Percentiles rank a stretch among this genome's conserved stretches.
Conservation (phyloP, 2,888 invertebrate genomes). For the Mesoligia furuncula region DNA sequence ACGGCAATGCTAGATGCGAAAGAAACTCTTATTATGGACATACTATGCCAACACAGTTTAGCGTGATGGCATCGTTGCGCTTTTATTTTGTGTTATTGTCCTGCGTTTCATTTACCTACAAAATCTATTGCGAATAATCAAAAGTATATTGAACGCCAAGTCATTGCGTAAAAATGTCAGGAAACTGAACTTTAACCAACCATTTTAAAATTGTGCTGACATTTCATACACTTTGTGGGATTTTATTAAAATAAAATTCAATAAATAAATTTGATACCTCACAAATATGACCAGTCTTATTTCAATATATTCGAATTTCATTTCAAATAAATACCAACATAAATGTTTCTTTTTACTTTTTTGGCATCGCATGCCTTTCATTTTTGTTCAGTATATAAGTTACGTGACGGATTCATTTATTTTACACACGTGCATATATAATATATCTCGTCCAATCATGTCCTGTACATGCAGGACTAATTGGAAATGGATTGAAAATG, state of each 20-base stretch:
- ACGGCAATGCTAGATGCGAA: not conserved
- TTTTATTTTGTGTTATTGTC: conserved; percentile 2
- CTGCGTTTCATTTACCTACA: not conserved
- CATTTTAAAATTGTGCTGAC: not conserved
- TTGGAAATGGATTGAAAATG: conserved; percentile 60
- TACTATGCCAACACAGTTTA: not conserved
- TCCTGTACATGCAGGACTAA: conserved; percentile 49
- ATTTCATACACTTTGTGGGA: not conserved
- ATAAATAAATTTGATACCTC: not conserved
- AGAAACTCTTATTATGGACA: not conserved
- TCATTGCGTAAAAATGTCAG: not conserved
- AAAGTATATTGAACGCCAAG: not conserved
- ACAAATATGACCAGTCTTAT: not conserved
- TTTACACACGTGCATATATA: conserved; percentile 30
- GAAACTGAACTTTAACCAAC: not conserved
- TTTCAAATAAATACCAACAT: not conserved
- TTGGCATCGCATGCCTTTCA: not conserved
- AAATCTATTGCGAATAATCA: not conserved
- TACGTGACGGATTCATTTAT: conserved; percentile 44
- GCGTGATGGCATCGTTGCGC: not conserved
- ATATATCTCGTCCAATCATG: conserved; percentile 53
- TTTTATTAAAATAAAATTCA: not conserved
- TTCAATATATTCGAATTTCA: not conserved
- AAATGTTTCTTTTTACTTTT: conserved; percentile 9
- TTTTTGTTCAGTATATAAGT: conserved; percentile 38